Evolutionary conservation across 2,113 vertebrate species (phyloP).

Genomic region (Piaya cayana): DNA sequence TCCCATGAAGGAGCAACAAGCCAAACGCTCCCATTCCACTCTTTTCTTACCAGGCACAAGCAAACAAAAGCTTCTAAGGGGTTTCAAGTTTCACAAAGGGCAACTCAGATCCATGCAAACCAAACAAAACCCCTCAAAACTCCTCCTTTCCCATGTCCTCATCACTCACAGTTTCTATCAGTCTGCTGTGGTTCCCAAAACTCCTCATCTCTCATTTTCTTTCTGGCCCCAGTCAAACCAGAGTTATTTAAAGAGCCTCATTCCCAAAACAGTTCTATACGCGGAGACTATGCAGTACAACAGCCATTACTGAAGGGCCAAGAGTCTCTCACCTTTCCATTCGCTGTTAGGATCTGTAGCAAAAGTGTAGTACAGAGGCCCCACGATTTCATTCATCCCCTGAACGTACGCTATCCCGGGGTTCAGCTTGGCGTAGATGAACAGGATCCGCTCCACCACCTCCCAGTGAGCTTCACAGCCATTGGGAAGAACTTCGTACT

Average conservation of each 20-base stretch:
- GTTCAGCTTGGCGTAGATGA: conserved; percentile 98
- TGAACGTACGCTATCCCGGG: conserved; percentile 96
- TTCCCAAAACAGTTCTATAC: background rate
- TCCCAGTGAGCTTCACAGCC: conserved; percentile 98
- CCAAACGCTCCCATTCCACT: background rate
- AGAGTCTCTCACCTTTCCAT: conserved; percentile 87
- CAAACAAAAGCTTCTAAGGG: background rate
- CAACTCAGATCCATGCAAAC: background rate
- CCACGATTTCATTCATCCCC: conserved; percentile 98
- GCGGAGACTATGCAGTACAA: accelerated
- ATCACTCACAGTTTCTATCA: background rate
- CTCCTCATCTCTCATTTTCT: background rate
- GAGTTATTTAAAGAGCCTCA: background rate
- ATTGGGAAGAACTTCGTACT: conserved; percentile 89
- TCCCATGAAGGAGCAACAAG: background rate
- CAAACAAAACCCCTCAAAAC: background rate
- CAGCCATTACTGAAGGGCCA: background rate
- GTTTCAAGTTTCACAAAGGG: background rate
- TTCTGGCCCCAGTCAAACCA: background rate
- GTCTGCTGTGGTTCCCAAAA: background rate
- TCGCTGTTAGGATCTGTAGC: conserved; percentile 91
- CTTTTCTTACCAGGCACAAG: background rate
- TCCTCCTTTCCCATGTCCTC: background rate
- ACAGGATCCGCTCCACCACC: conserved; percentile 96
- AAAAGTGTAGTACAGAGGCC: conserved; percentile 97